Evolutionary conservation across 2,113 vertebrate species (phyloP).

Genomic region (Thunnus thynnus): DNA sequence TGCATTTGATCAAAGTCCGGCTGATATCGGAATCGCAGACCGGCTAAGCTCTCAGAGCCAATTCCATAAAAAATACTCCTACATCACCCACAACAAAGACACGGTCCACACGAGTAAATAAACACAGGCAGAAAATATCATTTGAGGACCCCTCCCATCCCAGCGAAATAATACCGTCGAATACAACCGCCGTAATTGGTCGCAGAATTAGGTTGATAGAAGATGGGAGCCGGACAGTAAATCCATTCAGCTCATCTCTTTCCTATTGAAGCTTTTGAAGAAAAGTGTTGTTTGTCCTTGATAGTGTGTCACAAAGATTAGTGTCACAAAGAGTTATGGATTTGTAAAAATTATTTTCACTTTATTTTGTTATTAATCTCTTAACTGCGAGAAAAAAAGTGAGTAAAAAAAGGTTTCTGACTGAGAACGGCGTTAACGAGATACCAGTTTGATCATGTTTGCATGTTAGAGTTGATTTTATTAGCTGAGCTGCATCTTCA

Average conservation of each 20-base stretch:
- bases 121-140: slow-evolving; percentile 64
- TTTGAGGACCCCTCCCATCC: slow-evolving; percentile 45
- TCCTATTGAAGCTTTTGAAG: slow-evolving; percentile 52
- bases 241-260: slow-evolving; percentile 75
- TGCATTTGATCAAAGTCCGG: slow-evolving; percentile 81
- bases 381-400: slow-evolving; percentile 20
- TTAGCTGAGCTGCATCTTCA: slow-evolving; percentile 27
- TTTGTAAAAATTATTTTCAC: slow-evolving; percentile 51
- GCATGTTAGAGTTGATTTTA: slow-evolving; percentile 15
- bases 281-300: slow-evolving; percentile 58
- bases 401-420: background rate
- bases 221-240: slow-evolving; percentile 62
- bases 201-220: slow-evolving; percentile 69
- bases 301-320: slow-evolving; percentile 63
- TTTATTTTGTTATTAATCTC: slow-evolving; percentile 57
- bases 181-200: slow-evolving; percentile 68
- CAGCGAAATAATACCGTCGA: slow-evolving; percentile 58
- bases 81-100: slow-evolving; percentile 70
- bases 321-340: slow-evolving; percentile 58
- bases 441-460: slow-evolving; percentile 22
- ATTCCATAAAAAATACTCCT: slow-evolving; percentile 74
- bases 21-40: slow-evolving; percentile 75
- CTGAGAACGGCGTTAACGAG: slow-evolving; percentile 1
- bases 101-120: slow-evolving; percentile 60
- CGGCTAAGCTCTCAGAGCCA: slow-evolving; percentile 68